A percentile compares a stretch with the other conserved stretches of the same genome.
Conservation (phyloP, 2,113 vertebrate genomes). For the Tetrao urogallus region DNA sequence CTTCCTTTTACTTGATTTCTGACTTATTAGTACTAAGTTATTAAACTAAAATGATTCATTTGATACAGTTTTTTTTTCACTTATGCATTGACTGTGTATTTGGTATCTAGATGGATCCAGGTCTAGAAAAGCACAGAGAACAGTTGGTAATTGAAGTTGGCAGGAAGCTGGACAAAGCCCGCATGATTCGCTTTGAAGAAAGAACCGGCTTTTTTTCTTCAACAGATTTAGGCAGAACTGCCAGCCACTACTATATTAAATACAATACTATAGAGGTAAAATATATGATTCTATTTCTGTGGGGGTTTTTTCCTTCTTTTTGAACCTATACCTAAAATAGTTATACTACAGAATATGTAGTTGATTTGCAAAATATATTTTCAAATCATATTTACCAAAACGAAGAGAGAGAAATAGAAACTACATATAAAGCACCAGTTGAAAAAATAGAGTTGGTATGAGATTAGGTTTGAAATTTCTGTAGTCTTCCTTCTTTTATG, state of each 20-base stretch:
- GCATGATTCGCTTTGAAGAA: constrained; percentile 98
- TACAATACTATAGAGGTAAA: constrained; percentile 97
- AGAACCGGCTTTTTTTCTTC: constrained; percentile 95
- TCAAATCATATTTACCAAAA: not conserved
- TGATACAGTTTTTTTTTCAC: not conserved
- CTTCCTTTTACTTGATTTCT: not conserved
- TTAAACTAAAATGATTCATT: not conserved
- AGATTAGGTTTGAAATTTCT: not conserved
- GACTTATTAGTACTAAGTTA: not conserved
- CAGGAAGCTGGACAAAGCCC: constrained; percentile 93
- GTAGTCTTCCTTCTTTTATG: not conserved
- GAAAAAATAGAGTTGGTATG: not conserved
- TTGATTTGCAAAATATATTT: constrained; percentile 10
- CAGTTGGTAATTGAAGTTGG: constrained; percentile 91
- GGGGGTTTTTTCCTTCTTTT: not conserved
- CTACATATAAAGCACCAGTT: not conserved
- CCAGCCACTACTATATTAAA: constrained; percentile 98
- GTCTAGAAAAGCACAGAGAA: constrained; percentile 89
- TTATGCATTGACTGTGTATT: not conserved
- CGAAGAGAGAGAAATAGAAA: not conserved
- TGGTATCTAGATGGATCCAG: constrained; percentile 87
- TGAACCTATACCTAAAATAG: not conserved
- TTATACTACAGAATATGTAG: not conserved
- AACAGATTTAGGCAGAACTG: constrained; percentile 94
- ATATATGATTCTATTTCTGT: constrained; percentile 2